These are phyloP conservation scores for Melanotaenia parkinsoni DNA, from an alignment of 2,797 vertebrate species.

Conservation along the genomic window DNA sequence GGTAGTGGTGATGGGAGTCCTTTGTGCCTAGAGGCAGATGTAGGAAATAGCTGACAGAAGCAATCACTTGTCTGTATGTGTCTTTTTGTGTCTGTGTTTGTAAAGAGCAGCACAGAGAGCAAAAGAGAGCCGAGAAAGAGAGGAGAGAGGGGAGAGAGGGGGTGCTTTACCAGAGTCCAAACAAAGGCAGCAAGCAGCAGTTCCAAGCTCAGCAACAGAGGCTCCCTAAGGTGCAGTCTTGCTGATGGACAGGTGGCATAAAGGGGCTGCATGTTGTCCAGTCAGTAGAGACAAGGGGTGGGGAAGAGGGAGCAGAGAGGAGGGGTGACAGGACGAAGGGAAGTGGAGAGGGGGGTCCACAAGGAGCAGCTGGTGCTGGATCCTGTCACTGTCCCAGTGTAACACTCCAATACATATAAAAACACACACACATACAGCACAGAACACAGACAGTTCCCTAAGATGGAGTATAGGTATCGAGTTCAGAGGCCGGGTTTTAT, in stretches of 20 bases:
- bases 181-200: slow-evolving; percentile 74
- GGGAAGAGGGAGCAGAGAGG: slow-evolving; percentile 6
- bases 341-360: slow-evolving; percentile 29
- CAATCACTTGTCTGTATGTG: slow-evolving; percentile 70
- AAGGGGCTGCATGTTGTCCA: slow-evolving; percentile 81
- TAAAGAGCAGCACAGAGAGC: slow-evolving; percentile 65
- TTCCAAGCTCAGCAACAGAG: slow-evolving; percentile 67
- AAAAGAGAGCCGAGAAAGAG: slow-evolving; percentile 42
- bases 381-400: slow-evolving; percentile 78
- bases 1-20: slow-evolving; percentile 15
- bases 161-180: slow-evolving; percentile 63
- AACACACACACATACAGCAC: slow-evolving; percentile 59
- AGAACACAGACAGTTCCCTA: slow-evolving; percentile 51
- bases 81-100: slow-evolving; percentile 69
- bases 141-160: slow-evolving; percentile 1
- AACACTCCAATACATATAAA: slow-evolving; percentile 61
- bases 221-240: slow-evolving; percentile 76
- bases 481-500: slow-evolving; percentile 59
- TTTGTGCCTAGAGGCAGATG: slow-evolving; percentile 76
- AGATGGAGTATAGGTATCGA: slow-evolving; percentile 56
- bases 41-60: slow-evolving; percentile 80
- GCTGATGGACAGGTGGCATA: slow-evolving; percentile 83
- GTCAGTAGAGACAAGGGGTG: slow-evolving; percentile 75
- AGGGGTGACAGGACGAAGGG: slow-evolving; percentile 6
- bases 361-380: slow-evolving; percentile 82